Conservation (phyloP, 2,888 invertebrate species). For the Cataglyphis cursor region DNA sequence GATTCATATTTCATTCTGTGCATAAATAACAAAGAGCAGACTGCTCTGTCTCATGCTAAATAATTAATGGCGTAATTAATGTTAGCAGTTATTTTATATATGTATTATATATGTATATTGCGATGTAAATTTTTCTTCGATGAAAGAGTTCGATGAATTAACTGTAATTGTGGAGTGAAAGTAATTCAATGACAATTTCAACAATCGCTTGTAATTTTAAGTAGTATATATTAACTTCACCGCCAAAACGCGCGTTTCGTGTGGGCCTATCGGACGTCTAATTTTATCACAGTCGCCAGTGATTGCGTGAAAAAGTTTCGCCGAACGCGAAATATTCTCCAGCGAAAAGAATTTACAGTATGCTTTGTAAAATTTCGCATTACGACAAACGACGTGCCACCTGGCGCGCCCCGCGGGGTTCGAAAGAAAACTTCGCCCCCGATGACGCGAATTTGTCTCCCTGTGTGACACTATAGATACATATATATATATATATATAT, state of each 20-base stretch:
- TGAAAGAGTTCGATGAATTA: background rate
- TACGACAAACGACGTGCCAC: conserved; percentile 5
- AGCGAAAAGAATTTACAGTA: conserved; percentile 1
- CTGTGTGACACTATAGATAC: conserved; percentile 23
- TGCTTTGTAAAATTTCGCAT: conserved; percentile 26
- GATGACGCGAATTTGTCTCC: conserved; percentile 42
- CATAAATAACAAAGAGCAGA: background rate
- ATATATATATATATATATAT: background rate
- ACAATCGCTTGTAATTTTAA: background rate
- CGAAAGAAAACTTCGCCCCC: conserved; percentile 36
- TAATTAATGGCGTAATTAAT: background rate
- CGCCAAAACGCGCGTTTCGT: conserved; percentile 43
- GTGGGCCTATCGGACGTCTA: conserved; percentile 54
- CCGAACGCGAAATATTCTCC: background rate
- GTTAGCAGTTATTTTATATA: background rate
- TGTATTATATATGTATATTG: background rate
- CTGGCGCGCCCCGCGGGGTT: conserved; percentile 37
- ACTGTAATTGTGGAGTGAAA: background rate
- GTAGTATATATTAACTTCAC: background rate
- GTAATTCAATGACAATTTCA: background rate
- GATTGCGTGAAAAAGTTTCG: background rate
- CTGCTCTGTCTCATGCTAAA: background rate
- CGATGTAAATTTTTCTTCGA: background rate
- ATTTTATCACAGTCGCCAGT: background rate
- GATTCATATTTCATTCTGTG: background rate